Percentiles rank a stretch among this genome's conserved stretches.
phyloP scores from a whole-genome alignment of 1,140 invertebrate species.

The Pemphigus obesinymphae region DNA sequence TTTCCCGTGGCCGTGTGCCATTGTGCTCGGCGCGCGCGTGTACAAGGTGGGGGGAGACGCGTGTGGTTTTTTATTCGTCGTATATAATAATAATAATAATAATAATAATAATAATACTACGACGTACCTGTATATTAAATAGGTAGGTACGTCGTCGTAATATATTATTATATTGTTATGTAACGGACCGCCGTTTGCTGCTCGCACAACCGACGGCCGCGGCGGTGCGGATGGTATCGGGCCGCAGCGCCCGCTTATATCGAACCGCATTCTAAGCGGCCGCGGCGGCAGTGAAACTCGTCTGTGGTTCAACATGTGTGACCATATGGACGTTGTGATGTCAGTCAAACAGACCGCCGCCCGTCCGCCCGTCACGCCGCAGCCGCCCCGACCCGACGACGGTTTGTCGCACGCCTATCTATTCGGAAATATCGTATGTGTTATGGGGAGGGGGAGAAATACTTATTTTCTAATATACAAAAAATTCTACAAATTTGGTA shows the following conservation, averaged over 20 bases:
- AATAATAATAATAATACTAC: too few species aligned
- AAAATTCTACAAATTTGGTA: too few species aligned
- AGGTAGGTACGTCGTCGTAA: too few species aligned
- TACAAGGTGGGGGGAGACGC: too few species aligned
- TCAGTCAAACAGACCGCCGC: conserved; percentile 13
- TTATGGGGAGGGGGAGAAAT: too few species aligned
- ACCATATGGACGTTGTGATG: conserved; percentile 38
- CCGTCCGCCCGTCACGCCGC: not conserved
- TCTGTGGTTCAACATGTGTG: conserved; percentile 35
- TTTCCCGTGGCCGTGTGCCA: not conserved
- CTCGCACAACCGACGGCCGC: not conserved
- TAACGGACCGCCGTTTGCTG: not conserved
- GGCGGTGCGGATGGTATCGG: not conserved
- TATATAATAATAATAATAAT: not conserved
- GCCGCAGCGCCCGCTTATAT: not conserved
- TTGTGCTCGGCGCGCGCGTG: not conserved
- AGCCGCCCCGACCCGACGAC: not conserved
- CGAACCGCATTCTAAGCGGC: not conserved
- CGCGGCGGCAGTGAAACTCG: too few species aligned
- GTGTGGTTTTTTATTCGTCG: conserved; percentile 7
- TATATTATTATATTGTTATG: not conserved
- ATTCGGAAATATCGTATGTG: too few species aligned
- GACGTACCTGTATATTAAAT: too few species aligned
- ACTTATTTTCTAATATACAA: too few species aligned
- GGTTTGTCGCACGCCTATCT: not conserved